Evolutionary conservation across 2,113 vertebrate genomes (phyloP).

Genomic region (Conger conger): DNA sequence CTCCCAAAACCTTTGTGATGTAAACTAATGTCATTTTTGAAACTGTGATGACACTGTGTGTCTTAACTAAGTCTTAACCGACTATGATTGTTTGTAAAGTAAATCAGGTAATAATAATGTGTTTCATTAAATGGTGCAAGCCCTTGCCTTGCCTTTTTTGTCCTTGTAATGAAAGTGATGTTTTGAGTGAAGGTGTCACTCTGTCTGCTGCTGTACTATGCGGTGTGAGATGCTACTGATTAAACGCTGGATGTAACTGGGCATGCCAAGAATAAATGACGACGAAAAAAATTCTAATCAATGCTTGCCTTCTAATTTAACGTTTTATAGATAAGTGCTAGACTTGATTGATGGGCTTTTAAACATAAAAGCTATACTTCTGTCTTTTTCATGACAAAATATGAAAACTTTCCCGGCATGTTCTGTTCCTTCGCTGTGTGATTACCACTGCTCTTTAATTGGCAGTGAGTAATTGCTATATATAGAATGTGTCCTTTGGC

Average conservation of each 20-base stretch:
- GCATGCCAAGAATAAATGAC: slow-evolving; percentile 24
- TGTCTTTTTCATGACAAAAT: slow-evolving; percentile 1
- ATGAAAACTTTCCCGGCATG: slow-evolving; percentile 12
- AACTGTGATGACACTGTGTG: too few species aligned
- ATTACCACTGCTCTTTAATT: neutral
- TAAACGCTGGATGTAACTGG: neutral
- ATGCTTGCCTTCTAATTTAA: slow-evolving; percentile 29
- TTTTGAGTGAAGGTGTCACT: neutral
- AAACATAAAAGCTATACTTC: slow-evolving; percentile 22
- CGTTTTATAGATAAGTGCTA: slow-evolving; percentile 30
- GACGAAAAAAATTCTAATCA: slow-evolving; percentile 28
- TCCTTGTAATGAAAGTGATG: neutral
- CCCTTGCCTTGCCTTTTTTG: neutral
- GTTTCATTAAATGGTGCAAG: neutral
- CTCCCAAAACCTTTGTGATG: too few species aligned
- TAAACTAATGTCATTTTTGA: too few species aligned
- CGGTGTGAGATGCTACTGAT: neutral
- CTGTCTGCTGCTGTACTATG: neutral
- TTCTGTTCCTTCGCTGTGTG: neutral
- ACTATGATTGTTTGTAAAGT: neutral
- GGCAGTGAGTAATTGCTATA: neutral
- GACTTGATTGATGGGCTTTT: slow-evolving; percentile 29
- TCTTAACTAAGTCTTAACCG: neutral
- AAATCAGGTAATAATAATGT: neutral
- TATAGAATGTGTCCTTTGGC: neutral